A percentile compares a stretch with the other conserved stretches of the same genome.
phyloP scores from a whole-genome alignment of 1,140 invertebrate genomes.

The Cotesia chilonis region DNA sequence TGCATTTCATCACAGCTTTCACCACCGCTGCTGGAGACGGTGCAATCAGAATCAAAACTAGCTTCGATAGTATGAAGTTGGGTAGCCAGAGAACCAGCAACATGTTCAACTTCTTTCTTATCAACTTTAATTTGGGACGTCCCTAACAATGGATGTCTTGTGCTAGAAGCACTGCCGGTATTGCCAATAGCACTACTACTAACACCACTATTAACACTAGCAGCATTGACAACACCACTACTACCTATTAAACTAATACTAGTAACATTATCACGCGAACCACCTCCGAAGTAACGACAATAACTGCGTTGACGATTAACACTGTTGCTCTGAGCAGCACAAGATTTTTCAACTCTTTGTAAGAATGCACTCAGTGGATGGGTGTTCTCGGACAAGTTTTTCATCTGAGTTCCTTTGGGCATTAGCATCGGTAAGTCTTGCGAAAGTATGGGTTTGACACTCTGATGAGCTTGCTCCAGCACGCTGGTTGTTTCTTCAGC shows the following conservation, averaged over 20 bases:
- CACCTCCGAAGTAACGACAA: constrained; percentile 71
- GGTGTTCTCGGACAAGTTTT: constrained; percentile 54
- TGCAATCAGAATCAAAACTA: constrained; percentile 89
- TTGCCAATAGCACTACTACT: constrained; percentile 46
- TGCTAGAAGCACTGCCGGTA: constrained; percentile 25
- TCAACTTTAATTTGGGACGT: constrained; percentile 64
- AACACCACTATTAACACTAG: constrained; percentile 33
- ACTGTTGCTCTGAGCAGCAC: constrained; percentile 56
- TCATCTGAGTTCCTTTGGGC: constrained; percentile 46
- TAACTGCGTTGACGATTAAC: constrained; percentile 53
- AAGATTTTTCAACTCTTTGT: constrained; percentile 60
- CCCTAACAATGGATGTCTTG: constrained; percentile 58
- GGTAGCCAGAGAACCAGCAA: constrained; percentile 74
- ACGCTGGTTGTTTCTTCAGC: constrained; percentile 78
- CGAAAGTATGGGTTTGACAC: constrained; percentile 61
- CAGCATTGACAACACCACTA: constrained; percentile 28
- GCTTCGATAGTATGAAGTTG: constrained; percentile 77
- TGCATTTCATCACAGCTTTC: constrained; percentile 93
- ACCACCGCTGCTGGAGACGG: constrained; percentile 90
- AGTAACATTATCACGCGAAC: constrained; percentile 65
- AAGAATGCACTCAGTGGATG: constrained; percentile 55
- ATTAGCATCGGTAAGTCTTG: constrained; percentile 58
- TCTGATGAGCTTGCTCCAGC: constrained; percentile 74
- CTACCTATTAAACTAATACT: constrained; percentile 42
- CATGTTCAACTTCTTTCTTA: constrained; percentile 70